Base-by-base conservation (phyloP, 2,797 vertebrate genomes). In the Danio jaintianensis region DNA sequence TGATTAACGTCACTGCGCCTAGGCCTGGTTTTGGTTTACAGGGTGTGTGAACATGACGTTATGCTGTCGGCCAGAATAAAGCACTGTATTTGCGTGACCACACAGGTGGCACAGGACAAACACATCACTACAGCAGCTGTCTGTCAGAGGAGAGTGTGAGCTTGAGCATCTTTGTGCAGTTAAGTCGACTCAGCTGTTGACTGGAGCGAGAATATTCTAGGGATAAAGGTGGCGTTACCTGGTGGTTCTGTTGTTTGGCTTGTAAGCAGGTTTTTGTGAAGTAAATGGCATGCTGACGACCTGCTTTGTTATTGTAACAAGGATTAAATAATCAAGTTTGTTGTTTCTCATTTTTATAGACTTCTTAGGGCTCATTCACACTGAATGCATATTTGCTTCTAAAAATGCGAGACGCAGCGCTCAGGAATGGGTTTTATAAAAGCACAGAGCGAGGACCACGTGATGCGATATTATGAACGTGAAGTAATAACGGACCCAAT, bases 1-100 rank as follows among this genome's bases (percentile, higher is more conserved):
- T 69, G 29, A 59, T 78, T 69, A 11, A 40, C 5, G 0, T 18
- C 52, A 38, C 36, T 67, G 18, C n/a, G 1, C 4, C 15, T 36
- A 11, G 9, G 48, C 18, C 18, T 29, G 13, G 1, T 16, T 59
- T 29, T 45, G 40, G 18, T 7, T n/a, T 61, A 0, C 20, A 13
- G 15, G 38, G 55, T 11, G 66, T 69, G 76, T 40, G 43, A 40
- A 6, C 3, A 6, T 69, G 75, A 61, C n/a, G n/a, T 55, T 20
- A 9, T 47, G 11, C 9, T 9, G 1, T 62, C 40, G 29, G n/a
- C 45, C 18, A 22, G 48, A 76, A 52, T 42, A 55, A 55, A 55
- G 15, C 11, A 1, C 16, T 42, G 3, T 36, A 67, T 68, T 78
- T 69, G 76, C 76, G 48, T 69, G 66, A 50, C n/a, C 15, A 8